Conservation (phyloP, 2,888 invertebrate genomes). For the Cephus sareptanus region DNA sequence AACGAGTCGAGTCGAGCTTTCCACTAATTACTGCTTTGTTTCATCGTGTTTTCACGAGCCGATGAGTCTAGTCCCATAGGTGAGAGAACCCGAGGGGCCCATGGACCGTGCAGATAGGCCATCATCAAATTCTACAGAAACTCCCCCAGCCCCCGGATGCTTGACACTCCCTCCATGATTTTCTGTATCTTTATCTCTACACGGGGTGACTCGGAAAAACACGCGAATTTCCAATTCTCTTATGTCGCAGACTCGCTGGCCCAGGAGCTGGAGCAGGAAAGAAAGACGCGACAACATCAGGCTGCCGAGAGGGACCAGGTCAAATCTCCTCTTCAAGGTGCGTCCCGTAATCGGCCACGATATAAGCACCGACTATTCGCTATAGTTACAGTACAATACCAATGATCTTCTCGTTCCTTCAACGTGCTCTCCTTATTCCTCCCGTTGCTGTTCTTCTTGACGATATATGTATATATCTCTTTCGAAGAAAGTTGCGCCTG, state of each 20-base stretch:
- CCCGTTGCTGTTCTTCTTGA: neutral
- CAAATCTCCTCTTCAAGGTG: conserved; percentile 85
- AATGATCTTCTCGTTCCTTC: neutral
- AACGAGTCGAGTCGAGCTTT: conserved; percentile 38
- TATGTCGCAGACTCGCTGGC: conserved; percentile 83
- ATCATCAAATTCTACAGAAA: neutral
- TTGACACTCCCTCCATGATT: neutral
- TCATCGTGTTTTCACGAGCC: conserved; percentile 56
- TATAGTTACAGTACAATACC: neutral
- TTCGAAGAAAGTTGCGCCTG: neutral
- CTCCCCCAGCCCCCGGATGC: neutral
- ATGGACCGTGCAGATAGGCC: neutral
- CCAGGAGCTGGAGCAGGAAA: conserved; percentile 88
- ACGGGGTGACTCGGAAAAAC: neutral
- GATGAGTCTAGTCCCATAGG: conserved; percentile 35
- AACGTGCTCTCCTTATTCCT: neutral
- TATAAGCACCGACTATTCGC: neutral
- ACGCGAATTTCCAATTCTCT: conserved; percentile 29
- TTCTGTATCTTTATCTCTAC: neutral
- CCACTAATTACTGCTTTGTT: conserved; percentile 62
- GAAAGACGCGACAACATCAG: conserved; percentile 84
- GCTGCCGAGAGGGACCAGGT: conserved; percentile 81
- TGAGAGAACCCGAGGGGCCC: neutral
- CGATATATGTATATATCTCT: neutral
- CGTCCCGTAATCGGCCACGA: conserved; percentile 28